Conservation (phyloP, 2,113 vertebrate species). For the Phodopus roborovskii region DNA sequence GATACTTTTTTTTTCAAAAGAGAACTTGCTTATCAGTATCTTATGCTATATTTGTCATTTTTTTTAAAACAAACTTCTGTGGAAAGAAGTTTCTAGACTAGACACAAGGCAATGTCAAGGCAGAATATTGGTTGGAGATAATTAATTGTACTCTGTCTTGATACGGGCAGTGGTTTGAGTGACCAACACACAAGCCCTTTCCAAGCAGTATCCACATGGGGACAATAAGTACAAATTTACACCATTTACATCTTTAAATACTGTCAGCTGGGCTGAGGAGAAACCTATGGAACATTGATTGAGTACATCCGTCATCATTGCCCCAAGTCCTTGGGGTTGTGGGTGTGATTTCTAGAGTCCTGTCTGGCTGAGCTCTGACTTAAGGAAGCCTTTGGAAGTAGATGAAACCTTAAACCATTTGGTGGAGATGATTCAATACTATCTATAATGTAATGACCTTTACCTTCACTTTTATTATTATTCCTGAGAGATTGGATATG, state of each 20-base stretch:
- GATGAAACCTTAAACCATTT: neutral
- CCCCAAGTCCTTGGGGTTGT: accelerated
- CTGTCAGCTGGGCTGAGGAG: neutral
- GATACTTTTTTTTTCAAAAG: too few species aligned
- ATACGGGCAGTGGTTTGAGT: neutral
- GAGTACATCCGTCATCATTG: neutral
- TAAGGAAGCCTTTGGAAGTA: neutral
- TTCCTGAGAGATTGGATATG: neutral
- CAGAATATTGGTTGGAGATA: accelerated
- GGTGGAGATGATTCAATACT: accelerated
- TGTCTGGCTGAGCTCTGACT: accelerated
- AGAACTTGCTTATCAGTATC: accelerated
- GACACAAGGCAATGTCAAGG: neutral
- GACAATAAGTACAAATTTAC: too few species aligned
- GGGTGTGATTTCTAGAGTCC: accelerated
- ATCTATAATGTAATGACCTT: too few species aligned
- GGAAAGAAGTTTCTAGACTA: neutral
- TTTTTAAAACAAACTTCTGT: neutral
- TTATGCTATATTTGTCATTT: accelerated
- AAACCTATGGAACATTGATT: accelerated
- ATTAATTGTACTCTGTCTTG: accelerated
- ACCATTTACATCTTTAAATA: neutral
- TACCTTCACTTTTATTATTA: neutral
- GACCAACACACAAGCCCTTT: accelerated
- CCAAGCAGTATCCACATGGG: accelerated